Percentiles rank a stretch among this genome's conserved stretches.
Evolutionary conservation across 1,140 invertebrate genomes (phyloP).

Genomic region (Halesus radiatus): DNA sequence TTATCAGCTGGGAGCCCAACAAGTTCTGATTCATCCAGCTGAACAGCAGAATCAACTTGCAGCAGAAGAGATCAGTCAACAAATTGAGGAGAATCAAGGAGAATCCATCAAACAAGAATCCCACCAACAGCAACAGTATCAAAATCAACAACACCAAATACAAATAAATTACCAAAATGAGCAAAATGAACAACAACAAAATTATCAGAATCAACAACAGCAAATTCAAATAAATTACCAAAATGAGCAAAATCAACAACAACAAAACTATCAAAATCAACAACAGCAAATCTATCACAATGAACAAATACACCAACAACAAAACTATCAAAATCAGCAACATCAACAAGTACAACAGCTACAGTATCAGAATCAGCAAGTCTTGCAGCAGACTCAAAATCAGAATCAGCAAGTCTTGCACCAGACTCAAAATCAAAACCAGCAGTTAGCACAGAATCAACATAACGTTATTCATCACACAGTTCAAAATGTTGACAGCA

Average conservation of each 20-base stretch:
- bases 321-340: slow-evolving; percentile 4
- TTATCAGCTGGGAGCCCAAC: slow-evolving; percentile 59
- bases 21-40: slow-evolving; percentile 55
- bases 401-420: slow-evolving; percentile 19
- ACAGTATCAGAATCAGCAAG: slow-evolving; percentile 15
- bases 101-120: slow-evolving; percentile 50
- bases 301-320: slow-evolving; percentile 20
- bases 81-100: slow-evolving; percentile 54
- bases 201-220: slow-evolving; percentile 1
- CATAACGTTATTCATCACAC: not conserved
- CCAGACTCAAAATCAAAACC: not conserved
- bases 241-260: not conserved
- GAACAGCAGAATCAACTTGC: slow-evolving; percentile 56
- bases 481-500: not conserved
- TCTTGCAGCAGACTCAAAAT: not conserved
- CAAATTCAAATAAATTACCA: not conserved
- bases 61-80: slow-evolving; percentile 56
- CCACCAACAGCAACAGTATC: slow-evolving; percentile 34
- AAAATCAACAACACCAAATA: too few relatives aligned
- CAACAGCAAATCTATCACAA: slow-evolving; percentile 16
- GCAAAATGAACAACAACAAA: slow-evolving; percentile 18
- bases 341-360: slow-evolving; percentile 5
- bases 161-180: too few relatives aligned
- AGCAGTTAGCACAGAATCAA: not conserved
- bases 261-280: not conserved